Percentiles rank a stretch among this genome's conserved stretches.
Evolutionary conservation across 2,888 invertebrate genomes (phyloP).

Genomic region (Halictus ligatus): DNA sequence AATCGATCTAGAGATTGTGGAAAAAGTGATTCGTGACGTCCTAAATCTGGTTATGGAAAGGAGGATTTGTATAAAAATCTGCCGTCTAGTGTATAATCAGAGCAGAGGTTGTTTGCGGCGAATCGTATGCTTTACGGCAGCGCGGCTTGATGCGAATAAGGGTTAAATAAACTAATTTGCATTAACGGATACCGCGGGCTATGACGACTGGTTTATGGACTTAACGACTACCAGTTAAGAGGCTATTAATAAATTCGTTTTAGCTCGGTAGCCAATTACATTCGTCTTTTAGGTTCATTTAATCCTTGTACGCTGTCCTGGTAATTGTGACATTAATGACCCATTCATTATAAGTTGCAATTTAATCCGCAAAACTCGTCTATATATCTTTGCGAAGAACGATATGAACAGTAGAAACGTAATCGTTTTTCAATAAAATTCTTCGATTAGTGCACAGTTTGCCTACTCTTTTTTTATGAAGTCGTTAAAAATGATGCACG

Average conservation of each 20-base stretch:
- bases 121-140: neutral
- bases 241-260: conserved; percentile 1
- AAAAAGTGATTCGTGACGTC: neutral
- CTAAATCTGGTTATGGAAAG: neutral
- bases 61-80: neutral
- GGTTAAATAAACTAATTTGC: conserved; percentile 6
- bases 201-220: neutral
- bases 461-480: too few species aligned
- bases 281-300: neutral
- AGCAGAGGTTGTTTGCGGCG: neutral
- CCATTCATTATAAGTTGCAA: neutral
- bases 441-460: too few species aligned
- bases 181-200: neutral
- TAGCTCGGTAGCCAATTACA: neutral
- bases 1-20: neutral
- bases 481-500: too few species aligned
- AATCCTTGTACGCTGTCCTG: neutral
- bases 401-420: neutral
- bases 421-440: neutral
- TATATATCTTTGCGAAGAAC: neutral
- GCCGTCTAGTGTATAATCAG: neutral
- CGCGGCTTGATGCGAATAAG: neutral
- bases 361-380: neutral
- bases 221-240: neutral
- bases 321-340: neutral